These are phyloP conservation scores for Drosophila rellima DNA, from an alignment of 2,888 invertebrate genomes.

Conservation along the genomic window DNA sequence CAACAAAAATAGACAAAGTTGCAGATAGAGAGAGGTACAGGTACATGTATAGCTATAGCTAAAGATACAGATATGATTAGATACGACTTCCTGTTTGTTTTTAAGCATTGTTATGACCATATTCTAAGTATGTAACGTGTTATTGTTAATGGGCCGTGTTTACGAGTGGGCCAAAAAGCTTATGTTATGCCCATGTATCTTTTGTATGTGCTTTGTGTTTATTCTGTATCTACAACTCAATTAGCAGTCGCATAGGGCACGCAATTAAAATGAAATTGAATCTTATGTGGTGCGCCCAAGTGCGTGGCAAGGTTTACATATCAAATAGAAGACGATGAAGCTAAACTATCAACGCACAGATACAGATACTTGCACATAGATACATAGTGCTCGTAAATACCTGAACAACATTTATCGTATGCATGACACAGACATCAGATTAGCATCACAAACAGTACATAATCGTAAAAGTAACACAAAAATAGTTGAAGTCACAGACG, in stretches of 20 bases:
- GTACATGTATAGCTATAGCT: conserved; percentile 27
- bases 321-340: conserved; percentile 29
- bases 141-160: conserved; percentile 63
- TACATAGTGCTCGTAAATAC: conserved; percentile 46
- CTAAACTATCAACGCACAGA: conserved; percentile 8
- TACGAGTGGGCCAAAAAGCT: conserved; percentile 56
- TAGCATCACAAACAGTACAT: conserved; percentile 81
- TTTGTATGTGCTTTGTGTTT: conserved; percentile 23
- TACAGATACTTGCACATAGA: conserved; percentile 3
- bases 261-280: conserved; percentile 80
- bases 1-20: conserved; percentile 9
- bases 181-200: conserved; percentile 28
- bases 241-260: conserved; percentile 71
- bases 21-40: conserved; percentile 35
- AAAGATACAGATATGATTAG: conserved; percentile 70
- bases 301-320: conserved; percentile 51
- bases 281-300: conserved; percentile 74
- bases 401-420: conserved; percentile 74
- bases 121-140: conserved; percentile 55
- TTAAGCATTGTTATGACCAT: conserved; percentile 37
- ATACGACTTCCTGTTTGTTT: conserved; percentile 76
- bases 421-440: conserved; percentile 78
- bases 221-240: conserved; percentile 62
- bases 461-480: conserved; percentile 77
- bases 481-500: conserved; percentile 34